These are phyloP conservation scores for Lipotes vexillifer DNA, from an alignment of 2,113 vertebrate species.

Conservation along the genomic window DNA sequence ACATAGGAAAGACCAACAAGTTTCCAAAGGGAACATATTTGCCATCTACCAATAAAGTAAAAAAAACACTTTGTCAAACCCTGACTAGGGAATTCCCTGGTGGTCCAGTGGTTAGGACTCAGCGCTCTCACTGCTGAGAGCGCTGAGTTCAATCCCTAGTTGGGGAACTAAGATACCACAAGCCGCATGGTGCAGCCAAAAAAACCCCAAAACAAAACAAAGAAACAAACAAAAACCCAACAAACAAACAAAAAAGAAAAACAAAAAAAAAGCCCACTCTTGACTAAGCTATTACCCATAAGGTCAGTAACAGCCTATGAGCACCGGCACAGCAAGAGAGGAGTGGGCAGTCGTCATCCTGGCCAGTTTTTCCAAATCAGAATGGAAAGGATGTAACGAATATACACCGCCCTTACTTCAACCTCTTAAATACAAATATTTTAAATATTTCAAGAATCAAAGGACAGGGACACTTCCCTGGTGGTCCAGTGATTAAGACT, in stretches of 20 bases:
- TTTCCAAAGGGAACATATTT: not conserved
- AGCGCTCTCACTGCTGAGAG: not conserved
- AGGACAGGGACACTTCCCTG: not conserved
- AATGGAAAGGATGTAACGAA: not conserved
- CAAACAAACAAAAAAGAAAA: not conserved
- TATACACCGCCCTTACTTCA: not conserved
- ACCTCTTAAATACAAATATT: not conserved
- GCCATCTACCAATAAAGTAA: not conserved
- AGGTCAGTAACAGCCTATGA: not conserved
- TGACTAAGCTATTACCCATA: not conserved
- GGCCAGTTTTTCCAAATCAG: not conserved
- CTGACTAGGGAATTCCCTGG: not conserved
- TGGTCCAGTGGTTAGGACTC: not conserved
- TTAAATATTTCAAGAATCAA: not conserved
- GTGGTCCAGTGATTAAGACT: too few species aligned
- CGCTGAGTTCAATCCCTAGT: not conserved
- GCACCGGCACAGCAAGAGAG: not conserved
- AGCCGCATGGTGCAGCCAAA: not conserved
- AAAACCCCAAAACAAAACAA: not conserved
- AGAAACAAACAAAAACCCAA: not conserved
- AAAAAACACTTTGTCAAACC: not conserved
- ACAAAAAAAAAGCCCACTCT: not conserved
- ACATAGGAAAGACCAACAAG: not conserved
- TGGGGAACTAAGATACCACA: not conserved
- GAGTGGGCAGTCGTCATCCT: not conserved